phyloP scores from a whole-genome alignment of 2,797 vertebrate genomes.

The Anguilla pacifica region DNA sequence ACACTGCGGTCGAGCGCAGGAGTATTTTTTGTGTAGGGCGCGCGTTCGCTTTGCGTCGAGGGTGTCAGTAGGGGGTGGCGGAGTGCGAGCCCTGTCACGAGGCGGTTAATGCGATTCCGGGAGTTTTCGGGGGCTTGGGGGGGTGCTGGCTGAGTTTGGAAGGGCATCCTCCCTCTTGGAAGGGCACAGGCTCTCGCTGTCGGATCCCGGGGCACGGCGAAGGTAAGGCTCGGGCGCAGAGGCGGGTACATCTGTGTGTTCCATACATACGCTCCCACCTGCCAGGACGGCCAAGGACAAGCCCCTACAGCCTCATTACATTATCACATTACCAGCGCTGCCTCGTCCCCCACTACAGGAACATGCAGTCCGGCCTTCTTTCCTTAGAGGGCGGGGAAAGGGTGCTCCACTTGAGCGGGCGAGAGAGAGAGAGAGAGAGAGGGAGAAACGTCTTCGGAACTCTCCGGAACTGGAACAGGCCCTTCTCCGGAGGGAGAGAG shows the following conservation, averaged over 20 bases:
- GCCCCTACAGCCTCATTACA: not conserved
- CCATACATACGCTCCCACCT: not conserved
- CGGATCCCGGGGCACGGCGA: not conserved
- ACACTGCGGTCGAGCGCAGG: not conserved
- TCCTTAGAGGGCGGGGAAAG: not conserved
- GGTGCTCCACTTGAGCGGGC: not conserved
- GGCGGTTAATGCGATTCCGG: not conserved
- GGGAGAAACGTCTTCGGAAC: not conserved
- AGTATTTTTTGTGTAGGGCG: not conserved
- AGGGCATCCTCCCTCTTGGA: not conserved
- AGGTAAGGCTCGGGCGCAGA: not conserved
- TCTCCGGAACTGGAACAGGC: not conserved
- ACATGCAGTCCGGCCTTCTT: not conserved
- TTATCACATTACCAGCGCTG: not conserved
- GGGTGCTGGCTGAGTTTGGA: not conserved
- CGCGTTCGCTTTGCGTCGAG: not conserved
- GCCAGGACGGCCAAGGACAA: not conserved
- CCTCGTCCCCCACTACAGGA: not conserved
- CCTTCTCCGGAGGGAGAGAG: too few species aligned
- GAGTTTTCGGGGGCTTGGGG: not conserved
- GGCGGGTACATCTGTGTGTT: not conserved
- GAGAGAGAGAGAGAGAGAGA: not conserved
- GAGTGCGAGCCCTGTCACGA: too few species aligned
- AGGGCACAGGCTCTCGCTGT: not conserved
- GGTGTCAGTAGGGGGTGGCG: not conserved